Evolutionary conservation across 2,888 invertebrate genomes (phyloP), one percentile per base, ranked within the genome.

Genomic region (Ophion ellenae): DNA sequence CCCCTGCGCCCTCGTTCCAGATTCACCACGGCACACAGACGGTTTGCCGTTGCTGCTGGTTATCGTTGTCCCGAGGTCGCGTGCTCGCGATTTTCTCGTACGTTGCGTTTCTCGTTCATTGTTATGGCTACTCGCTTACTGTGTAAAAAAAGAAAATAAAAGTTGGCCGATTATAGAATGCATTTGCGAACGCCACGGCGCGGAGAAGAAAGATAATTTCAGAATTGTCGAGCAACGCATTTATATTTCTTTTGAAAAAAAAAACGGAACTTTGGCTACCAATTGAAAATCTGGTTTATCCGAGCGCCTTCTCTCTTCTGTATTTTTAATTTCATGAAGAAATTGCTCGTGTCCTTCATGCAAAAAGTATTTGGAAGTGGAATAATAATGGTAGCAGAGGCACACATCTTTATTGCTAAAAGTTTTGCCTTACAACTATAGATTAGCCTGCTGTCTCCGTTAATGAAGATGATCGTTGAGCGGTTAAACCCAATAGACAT

Each of bases 1-100:
- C 87, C 83, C 78, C 85, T 86, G 76, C 84, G 83, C 83, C 87
- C 87, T 87, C 85, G 85, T 87, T 85, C 84, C 85, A 87, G 84
- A 86, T 86, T 86, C 86, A 84, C 86, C 82, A 71, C 74, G 67
- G 74, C 63, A 69, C 66, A 83, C 75, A 73, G 57, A 77, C 69
- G 75, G 80, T 59, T 83, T 67, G 67, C 74, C 74, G 74, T 69
- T 74, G 66, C 75, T 77, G 70, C 81, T 83, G 86, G 86, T 86
- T 86, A 86, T 86, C 86, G 86, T 86, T 83, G 86, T 84, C 81
- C 78, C 78, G 81, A 81, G 75, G 81, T 86, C 83, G 86, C 86
- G 86, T 86, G 86, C 86, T 84, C 84, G 78, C 83, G 78, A 84
- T 86, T 86, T 84, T 78, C 86, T 84, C 81, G 75, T 84, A 86